Base-by-base conservation (phyloP, 2,888 invertebrate species). In the Coelopa pilipes region DNA sequence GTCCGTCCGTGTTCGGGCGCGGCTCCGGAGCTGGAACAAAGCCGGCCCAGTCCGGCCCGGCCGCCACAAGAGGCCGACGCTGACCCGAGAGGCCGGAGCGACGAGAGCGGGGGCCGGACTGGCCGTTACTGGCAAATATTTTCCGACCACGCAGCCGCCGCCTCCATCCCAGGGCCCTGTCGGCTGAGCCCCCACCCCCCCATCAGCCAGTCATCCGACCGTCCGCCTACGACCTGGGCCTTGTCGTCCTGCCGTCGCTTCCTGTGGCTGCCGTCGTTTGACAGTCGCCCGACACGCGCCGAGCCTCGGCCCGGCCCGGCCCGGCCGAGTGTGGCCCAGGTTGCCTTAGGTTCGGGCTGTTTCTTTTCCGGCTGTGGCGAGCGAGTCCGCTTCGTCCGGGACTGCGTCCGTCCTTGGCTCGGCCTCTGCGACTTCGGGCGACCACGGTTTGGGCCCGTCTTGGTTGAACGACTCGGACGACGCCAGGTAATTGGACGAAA, bases 241-340 rank as follows among this genome's bases (percentile, higher is more conserved):
- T 46, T 49, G n/a, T 45, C 13, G 24, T 21, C 11, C 24, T 21
- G 62, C n/a, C n/a, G 45, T 62, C 34, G 62, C 45, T 62, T 24
- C 34, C 45, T 24, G 12, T 62, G 1, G 34, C 55, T 15, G 17
- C 34, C 34, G 53, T 21, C 19, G 21, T 67, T 53, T 53, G 68
- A 55, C 68, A 53, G 68, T 12, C 45, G 45, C 17, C 47, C 45
- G 53, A 68, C 55, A 45, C 49, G 12, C 50, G 21, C 24, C 13
- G 66, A 46, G 50, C 13, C 24, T 24, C 11, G 21, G 21, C 19
- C 47, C 12, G 1, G 65, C 1, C 1, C 11, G 46, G 17, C 7
- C 19, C 17, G 49, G 34, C 34, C 34, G 34, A 34, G 34, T 34
- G 34, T 34, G 2, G 34, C 34, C 34, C 34, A 34, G 34, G 34